A percentile compares a stretch with the other conserved stretches of the same genome.
phyloP scores from a whole-genome alignment of 2,888 invertebrate genomes.

The Drosophila siamana region DNA sequence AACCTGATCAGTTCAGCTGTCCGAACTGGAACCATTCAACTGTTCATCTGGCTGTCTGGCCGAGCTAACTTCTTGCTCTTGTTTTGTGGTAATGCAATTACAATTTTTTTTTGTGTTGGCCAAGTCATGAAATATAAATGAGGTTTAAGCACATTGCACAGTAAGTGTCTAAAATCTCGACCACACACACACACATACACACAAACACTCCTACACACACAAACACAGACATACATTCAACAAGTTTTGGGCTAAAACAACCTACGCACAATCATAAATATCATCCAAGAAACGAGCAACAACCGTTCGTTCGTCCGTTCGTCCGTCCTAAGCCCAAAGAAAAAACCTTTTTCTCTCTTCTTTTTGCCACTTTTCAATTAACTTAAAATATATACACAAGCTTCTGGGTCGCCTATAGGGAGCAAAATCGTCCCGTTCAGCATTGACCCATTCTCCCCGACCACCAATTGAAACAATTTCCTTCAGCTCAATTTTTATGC shows the following conservation, averaged over 20 bases:
- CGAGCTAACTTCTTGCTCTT: slow-evolving; percentile 32
- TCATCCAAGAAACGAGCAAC: slow-evolving; percentile 40
- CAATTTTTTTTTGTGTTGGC: slow-evolving; percentile 76
- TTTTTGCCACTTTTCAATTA: slow-evolving; percentile 66
- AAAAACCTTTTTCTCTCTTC: slow-evolving; percentile 43
- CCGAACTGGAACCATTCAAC: slow-evolving; percentile 1
- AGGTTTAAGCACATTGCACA: slow-evolving; percentile 76
- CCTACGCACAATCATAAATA: slow-evolving; percentile 72
- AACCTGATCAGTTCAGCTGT: slow-evolving; percentile 34
- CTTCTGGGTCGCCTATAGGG: slow-evolving; percentile 33
- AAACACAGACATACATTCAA: slow-evolving; percentile 52
- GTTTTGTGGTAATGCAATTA: slow-evolving; percentile 80
- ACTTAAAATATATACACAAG: slow-evolving; percentile 66
- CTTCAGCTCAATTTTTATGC: slow-evolving; percentile 39
- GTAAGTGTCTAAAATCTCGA: slow-evolving; percentile 52
- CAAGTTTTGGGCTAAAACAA: slow-evolving; percentile 52
- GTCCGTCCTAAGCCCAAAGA: slow-evolving; percentile 34
- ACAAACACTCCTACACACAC: slow-evolving; percentile 24
- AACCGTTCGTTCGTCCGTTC: not conserved
- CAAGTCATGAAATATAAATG: slow-evolving; percentile 82
- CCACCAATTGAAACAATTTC: slow-evolving; percentile 48
- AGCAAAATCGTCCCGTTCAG: no score
- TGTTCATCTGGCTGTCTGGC: slow-evolving; percentile 19
- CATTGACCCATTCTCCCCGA: slow-evolving; percentile 14
- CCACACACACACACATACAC: slow-evolving; percentile 26